Evolutionary conservation across 2,797 vertebrate genomes (phyloP).

Genomic region (Cuculus canorus): DNA sequence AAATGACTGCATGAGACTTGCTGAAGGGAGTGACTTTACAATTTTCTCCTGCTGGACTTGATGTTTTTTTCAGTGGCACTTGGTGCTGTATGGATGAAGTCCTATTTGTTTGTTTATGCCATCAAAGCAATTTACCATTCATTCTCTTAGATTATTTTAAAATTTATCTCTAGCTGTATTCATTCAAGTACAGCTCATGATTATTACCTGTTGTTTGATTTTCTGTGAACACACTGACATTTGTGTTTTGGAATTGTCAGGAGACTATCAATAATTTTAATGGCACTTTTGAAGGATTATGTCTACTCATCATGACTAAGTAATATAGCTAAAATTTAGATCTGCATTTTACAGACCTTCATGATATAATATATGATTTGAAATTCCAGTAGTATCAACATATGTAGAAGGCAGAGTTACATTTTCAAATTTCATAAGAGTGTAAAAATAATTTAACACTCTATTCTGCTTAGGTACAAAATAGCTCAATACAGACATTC

Average conservation of each 20-base stretch:
- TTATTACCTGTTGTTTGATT: background rate
- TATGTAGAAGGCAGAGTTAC: background rate
- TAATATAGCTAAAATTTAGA: background rate
- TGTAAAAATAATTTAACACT: background rate
- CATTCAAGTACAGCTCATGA: background rate
- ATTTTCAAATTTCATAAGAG: background rate
- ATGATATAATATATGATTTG: background rate
- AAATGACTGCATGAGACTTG: background rate
- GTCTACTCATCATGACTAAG: background rate
- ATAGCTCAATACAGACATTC: background rate
- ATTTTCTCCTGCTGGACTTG: background rate
- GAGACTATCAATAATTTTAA: background rate
- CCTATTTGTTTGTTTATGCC: background rate
- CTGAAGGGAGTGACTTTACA: background rate
- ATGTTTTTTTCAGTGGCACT: background rate
- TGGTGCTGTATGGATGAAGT: background rate
- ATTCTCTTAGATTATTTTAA: background rate
- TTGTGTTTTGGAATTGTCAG: background rate
- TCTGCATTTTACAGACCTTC: background rate
- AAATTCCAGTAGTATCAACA: background rate
- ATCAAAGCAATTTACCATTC: background rate
- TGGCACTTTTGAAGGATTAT: background rate
- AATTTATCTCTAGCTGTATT: background rate
- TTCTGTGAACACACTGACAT: background rate
- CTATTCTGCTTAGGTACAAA: background rate